These are phyloP conservation scores for Dryobotodes eremita DNA, from an alignment of 2,888 invertebrate genomes.

Conservation along the genomic window DNA sequence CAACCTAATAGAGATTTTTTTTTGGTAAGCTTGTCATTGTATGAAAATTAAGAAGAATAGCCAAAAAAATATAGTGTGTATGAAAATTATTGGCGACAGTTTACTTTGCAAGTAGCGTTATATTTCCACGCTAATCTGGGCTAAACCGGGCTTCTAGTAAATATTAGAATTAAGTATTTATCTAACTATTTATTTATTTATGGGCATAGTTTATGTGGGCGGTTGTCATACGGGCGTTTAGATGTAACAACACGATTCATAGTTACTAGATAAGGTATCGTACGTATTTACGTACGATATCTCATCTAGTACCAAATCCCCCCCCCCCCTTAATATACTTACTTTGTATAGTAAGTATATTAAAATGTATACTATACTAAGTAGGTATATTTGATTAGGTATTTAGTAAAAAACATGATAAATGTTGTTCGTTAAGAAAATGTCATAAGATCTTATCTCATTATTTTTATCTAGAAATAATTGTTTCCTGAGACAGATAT, in stretches of 20 bases:
- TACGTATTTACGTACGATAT: conserved; percentile 5
- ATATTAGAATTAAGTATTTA: not conserved
- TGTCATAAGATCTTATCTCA: conserved; percentile 46
- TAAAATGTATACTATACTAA: no score
- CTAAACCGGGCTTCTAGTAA: no score
- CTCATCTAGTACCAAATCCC: no score
- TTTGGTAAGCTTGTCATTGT: not conserved
- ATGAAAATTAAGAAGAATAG: not conserved
- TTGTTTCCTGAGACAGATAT: conserved; percentile 45
- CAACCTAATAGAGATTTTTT: not conserved
- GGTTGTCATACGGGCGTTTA: conserved; percentile 12
- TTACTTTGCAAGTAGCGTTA: not conserved
- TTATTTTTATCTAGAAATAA: conserved; percentile 35
- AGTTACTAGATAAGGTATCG: conserved; percentile 26
- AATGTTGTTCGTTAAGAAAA: conserved; percentile 18
- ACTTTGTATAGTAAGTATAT: no score
- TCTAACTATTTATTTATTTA: not conserved
- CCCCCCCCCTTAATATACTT: no score
- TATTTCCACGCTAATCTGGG: not conserved
- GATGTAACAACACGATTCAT: conserved; percentile 18
- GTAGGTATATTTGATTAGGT: conserved; percentile 17
- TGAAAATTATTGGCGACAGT: not conserved
- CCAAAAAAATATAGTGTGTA: no score
- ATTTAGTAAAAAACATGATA: conserved; percentile 42
- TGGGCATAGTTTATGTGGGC: conserved; percentile 1